A percentile compares a stretch with the other conserved stretches of the same genome.
These are phyloP conservation scores for Scaptodrosophila latifasciaeformis DNA, from an alignment of 2,888 invertebrate genomes.

Conservation along the genomic window DNA sequence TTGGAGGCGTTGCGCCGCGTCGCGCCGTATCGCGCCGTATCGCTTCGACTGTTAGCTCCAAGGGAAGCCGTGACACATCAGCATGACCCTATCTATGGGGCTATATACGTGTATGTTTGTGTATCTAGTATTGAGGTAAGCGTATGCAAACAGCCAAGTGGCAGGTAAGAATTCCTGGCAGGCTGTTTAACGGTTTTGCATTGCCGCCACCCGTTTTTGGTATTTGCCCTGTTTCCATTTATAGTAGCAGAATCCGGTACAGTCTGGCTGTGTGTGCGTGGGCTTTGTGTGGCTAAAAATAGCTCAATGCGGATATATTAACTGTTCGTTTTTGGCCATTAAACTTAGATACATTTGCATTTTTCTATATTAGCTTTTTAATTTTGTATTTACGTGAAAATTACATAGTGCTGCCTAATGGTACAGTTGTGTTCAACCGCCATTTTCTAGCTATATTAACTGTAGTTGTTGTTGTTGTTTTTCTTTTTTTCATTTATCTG, in stretches of 20 bases:
- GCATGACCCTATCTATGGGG: neutral
- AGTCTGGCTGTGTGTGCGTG: neutral
- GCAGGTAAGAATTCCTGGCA: neutral
- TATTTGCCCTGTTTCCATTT: slow-evolving; percentile 27
- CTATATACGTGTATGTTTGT: slow-evolving; percentile 1
- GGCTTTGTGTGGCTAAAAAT: slow-evolving; percentile 31
- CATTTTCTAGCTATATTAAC: no score
- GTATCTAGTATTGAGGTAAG: slow-evolving; percentile 5
- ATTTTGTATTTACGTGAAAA: slow-evolving; percentile 16
- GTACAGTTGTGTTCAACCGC: neutral
- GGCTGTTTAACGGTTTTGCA: neutral
- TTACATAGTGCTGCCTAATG: neutral
- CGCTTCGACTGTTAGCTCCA: no score
- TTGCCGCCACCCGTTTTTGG: no score
- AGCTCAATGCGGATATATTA: slow-evolving; percentile 19
- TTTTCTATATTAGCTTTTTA: slow-evolving; percentile 23
- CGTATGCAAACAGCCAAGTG: neutral
- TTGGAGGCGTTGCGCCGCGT: no score
- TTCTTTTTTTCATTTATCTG: neutral
- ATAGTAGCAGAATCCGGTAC: no score
- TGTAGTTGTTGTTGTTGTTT: neutral
- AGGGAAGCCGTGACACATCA: no score
- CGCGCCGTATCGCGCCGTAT: no score
- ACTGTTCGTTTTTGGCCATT: slow-evolving; percentile 15
- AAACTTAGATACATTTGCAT: slow-evolving; percentile 13